Percentiles rank a stretch among this genome's conserved stretches.
phyloP scores from a whole-genome alignment of 2,888 invertebrate species.

The Drosophila monieri region DNA sequence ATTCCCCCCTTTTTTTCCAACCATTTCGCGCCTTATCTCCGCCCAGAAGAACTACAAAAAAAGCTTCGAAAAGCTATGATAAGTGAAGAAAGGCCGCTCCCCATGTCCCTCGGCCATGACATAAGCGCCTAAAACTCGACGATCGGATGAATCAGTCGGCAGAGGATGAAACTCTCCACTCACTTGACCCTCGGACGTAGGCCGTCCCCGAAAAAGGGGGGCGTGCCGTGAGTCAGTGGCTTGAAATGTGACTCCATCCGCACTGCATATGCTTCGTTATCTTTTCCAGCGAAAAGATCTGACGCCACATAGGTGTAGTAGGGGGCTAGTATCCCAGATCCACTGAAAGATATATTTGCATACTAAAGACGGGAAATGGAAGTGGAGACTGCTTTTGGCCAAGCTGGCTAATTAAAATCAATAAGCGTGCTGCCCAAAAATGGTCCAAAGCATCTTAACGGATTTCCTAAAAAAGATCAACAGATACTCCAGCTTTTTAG shows the following conservation, averaged over 20 bases:
- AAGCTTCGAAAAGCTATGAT: slow-evolving; percentile 23
- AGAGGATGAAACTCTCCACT: neutral
- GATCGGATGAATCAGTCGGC: slow-evolving; percentile 49
- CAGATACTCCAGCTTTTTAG: neutral
- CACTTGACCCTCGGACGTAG: slow-evolving; percentile 40
- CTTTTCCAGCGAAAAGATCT: slow-evolving; percentile 23
- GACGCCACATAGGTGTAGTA: slow-evolving; percentile 6
- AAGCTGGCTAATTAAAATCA: slow-evolving; percentile 17
- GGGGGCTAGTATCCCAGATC: too few relatives aligned
- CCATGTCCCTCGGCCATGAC: too few relatives aligned
- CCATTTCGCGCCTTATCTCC: slow-evolving; percentile 33
- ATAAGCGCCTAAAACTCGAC: slow-evolving; percentile 55
- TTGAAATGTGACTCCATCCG: slow-evolving; percentile 29
- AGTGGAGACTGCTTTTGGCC: slow-evolving; percentile 28
- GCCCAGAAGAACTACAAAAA: slow-evolving; percentile 32
- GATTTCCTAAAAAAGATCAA: neutral
- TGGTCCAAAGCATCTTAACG: neutral
- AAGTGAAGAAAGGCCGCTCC: slow-evolving; percentile 36
- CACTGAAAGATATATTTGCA: slow-evolving; percentile 1
- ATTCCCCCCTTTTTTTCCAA: neutral
- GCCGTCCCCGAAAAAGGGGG: slow-evolving; percentile 7
- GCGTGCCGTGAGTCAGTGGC: slow-evolving; percentile 22
- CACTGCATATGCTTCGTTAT: slow-evolving; percentile 17
- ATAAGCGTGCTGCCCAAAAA: neutral
- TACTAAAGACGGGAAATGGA: slow-evolving; percentile 28